Base-by-base conservation (phyloP, 2,113 vertebrate genomes). In the Atrichornis clamosus region DNA sequence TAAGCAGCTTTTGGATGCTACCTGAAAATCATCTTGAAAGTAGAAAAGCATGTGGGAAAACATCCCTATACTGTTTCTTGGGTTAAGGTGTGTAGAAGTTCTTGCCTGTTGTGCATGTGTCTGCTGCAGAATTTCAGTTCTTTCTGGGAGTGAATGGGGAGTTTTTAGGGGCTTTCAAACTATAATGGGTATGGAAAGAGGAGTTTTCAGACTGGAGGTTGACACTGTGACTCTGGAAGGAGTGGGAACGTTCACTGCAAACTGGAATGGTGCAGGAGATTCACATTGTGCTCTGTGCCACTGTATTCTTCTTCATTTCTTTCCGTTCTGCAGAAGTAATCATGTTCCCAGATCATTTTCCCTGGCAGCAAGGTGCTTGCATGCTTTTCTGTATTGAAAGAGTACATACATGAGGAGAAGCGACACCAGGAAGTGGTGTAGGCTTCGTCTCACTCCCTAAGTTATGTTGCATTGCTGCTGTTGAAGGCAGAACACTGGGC, bases 41-140 rank as follows among this genome's bases (percentile, higher is more conserved):
- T 46, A 63, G 53, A 39, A 52, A 42, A 72, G 30, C 49, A 44
- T 5, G 12, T 52, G 39, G 44, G 60, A 33, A 58, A 76, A 24
- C 6, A 3, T 41, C 20, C 0, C 0, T 46, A 2, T 60, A 9
- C 26, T 27, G 59, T 15, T 73, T 41, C 26, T 62, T 58, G 53
- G 28, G 41, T 20, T 47, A 10, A 75, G 30, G 17, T 37, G 27
- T 63, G 26, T 37, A n/a, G 37, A 62, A 24, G 30, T 53, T 92
- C 35, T 67, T 33, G 26, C 21, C 41, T 62, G 64, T 60, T 77
- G 53, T 44, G 21, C 20, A 1, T 27, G 9, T 23, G 22, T 46
- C n/a, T 77, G 39, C 55, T 78, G 55, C 26, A 55, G 65, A 49
- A 77, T 64, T 82, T 73, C 7, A 7, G 5, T 59, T 44, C 17